A percentile compares a stretch with the other conserved stretches of the same genome.
Conservation (phyloP, 2,888 invertebrate species). For the Chymomyza caudatula region DNA sequence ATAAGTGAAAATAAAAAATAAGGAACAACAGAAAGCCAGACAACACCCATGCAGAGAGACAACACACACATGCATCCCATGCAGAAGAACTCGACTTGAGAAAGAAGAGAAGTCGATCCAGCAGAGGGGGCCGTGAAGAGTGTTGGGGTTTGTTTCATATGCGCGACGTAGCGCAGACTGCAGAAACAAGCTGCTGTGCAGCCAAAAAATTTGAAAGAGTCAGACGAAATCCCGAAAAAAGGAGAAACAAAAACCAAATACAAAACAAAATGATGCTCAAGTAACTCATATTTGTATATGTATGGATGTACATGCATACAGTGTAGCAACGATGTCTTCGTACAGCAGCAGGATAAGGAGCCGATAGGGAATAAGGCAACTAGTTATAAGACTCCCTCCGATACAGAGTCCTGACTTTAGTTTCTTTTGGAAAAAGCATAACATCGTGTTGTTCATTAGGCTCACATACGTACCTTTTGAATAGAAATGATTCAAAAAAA, state of each 20-base stretch:
- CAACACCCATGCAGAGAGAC: constrained; percentile 44
- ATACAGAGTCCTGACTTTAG: no score
- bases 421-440: no score
- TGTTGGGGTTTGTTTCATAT: no score
- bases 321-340: no score
- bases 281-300: constrained; percentile 53
- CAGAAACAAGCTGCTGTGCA: constrained; percentile 40
- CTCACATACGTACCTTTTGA: no score
- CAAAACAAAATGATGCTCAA: constrained; percentile 62
- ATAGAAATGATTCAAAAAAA: no score
- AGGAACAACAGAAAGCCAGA: constrained; percentile 25
- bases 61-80: constrained; percentile 33
- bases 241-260: constrained; percentile 30
- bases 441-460: no score
- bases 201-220: constrained; percentile 34
- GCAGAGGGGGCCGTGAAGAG: neutral
- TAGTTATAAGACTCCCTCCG: no score
- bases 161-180: constrained; percentile 30
- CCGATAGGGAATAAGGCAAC: no score
- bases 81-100: neutral
- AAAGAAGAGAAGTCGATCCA: constrained; percentile 17
- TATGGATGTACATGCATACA: no score
- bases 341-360: no score
- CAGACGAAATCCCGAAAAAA: constrained; percentile 36
- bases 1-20: constrained; percentile 17